A percentile compares a stretch with the other conserved stretches of the same genome.
Evolutionary conservation across 2,113 vertebrate species (phyloP).

Genomic region (Epinephelus moara): DNA sequence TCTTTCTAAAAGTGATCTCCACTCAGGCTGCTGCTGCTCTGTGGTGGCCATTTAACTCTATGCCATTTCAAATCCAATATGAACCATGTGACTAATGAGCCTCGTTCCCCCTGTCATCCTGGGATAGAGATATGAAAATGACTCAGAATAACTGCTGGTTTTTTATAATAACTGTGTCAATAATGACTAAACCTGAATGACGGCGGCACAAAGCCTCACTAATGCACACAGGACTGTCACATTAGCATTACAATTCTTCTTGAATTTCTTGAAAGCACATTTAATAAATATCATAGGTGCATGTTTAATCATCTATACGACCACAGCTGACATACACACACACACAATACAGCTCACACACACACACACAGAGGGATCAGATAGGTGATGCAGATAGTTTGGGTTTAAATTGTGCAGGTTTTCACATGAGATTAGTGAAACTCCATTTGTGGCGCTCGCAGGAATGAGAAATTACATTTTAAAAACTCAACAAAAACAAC

Average conservation of each 20-base stretch:
- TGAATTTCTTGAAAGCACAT: background rate
- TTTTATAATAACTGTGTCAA: conserved; percentile 40
- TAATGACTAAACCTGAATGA: conserved; percentile 4
- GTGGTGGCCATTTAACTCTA: background rate
- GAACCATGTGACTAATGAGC: conserved; percentile 21
- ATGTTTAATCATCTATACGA: background rate
- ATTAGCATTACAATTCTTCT: background rate
- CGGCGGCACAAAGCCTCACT: conserved; percentile 9
- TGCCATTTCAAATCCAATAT: conserved; percentile 21
- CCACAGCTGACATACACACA: background rate
- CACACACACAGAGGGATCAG: background rate
- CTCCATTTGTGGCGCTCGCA: background rate
- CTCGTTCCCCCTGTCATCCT: conserved; percentile 3
- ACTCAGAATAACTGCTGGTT: background rate
- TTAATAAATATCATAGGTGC: background rate
- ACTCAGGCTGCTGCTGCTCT: conserved; percentile 17
- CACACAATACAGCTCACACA: background rate
- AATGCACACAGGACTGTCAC: background rate
- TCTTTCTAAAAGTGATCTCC: conserved; percentile 4
- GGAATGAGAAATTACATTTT: background rate
- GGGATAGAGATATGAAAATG: conserved; percentile 9
- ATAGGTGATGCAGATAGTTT: background rate
- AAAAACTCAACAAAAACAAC: background rate
- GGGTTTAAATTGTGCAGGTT: background rate
- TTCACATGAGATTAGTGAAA: background rate